Evolutionary conservation across 2,888 invertebrate genomes (phyloP), one percentile per base, ranked within the genome.

Genomic region (Leuctra nigra): DNA sequence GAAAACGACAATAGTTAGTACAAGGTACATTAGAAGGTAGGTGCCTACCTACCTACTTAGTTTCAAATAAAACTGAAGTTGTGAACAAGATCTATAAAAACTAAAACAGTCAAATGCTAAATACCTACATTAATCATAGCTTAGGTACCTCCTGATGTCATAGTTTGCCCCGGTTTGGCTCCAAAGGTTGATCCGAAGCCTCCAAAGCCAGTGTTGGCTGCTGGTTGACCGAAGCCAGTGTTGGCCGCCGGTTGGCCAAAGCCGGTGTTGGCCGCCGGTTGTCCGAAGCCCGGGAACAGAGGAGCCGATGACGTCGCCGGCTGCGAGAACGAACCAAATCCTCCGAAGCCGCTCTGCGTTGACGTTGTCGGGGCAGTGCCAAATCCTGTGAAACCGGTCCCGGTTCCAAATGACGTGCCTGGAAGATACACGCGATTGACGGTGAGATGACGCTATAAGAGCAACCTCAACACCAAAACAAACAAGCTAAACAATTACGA

Each of bases 341-440:
- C 50, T 25, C 56, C 56, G 25, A 56, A 53, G 7, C 56, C 33
- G 11, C 47, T 48, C 11, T 52, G 47, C 7, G 53, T 53, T 11
- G 59, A 54, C 14, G 58, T 70, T 14, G 61, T 70, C 58, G 63
- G 67, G 61, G 66, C 68, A 64, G 71, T 58, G 4, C 67, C 67
- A 46, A 67, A 66, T 22, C 65, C 66, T 9, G 65, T 20, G 35
- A 50, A 50, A 18, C 54, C 23, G 11, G 53, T 57, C 16, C 57
- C 57, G 9, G 57, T 48, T 11, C 57, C 57, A 33, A 57, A 57
- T 18, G 52, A 44, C 22, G 25, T 14, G 25, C 50, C 22, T 23
- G 23, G 14, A n/a, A n/a, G 18, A 18, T 3, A 41, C n/a, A 18
- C 16, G n/a, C n/a, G n/a, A n/a, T n/a, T n/a, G n/a, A n/a, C n/a